phyloP scores from a whole-genome alignment of 1,140 invertebrate species.

The Geopemphigus sp. region DNA sequence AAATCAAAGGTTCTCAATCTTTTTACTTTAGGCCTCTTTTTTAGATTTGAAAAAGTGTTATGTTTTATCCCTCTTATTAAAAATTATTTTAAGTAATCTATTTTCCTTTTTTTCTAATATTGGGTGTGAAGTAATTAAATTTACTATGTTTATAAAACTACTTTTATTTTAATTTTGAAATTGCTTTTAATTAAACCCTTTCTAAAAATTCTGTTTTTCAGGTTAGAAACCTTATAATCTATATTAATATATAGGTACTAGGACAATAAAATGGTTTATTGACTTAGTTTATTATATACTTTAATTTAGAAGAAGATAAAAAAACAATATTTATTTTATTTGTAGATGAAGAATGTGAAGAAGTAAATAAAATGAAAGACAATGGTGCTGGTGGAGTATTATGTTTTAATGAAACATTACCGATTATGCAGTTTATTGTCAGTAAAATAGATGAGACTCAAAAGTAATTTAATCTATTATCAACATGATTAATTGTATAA shows the following conservation, averaged over 20 bases:
- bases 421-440: conserved; percentile 84
- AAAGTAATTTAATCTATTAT: conserved; percentile 60
- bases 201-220: too few relatives aligned
- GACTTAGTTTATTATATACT: background rate
- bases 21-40: too few relatives aligned
- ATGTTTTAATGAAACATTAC: conserved; percentile 86
- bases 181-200: too few relatives aligned
- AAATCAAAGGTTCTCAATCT: too few relatives aligned
- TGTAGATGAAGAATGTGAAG: conserved; percentile 74
- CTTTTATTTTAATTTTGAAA: too few relatives aligned
- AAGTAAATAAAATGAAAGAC: conserved; percentile 65
- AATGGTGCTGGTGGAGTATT: conserved; percentile 68
- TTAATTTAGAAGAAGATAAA: background rate
- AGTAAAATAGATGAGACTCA: conserved; percentile 79
- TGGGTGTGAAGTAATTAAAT: too few relatives aligned
- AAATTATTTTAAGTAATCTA: too few relatives aligned
- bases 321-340: conserved; percentile 48
- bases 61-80: too few relatives aligned
- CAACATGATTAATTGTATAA: conserved; percentile 28
- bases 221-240: too few relatives aligned
- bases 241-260: background rate
- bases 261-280: background rate
- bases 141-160: too few relatives aligned
- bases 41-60: too few relatives aligned
- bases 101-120: too few relatives aligned